Evolutionary conservation across 2,797 vertebrate genomes (phyloP), one percentile per base, ranked within the genome.

Genomic region (Loriculus beryllinus): DNA sequence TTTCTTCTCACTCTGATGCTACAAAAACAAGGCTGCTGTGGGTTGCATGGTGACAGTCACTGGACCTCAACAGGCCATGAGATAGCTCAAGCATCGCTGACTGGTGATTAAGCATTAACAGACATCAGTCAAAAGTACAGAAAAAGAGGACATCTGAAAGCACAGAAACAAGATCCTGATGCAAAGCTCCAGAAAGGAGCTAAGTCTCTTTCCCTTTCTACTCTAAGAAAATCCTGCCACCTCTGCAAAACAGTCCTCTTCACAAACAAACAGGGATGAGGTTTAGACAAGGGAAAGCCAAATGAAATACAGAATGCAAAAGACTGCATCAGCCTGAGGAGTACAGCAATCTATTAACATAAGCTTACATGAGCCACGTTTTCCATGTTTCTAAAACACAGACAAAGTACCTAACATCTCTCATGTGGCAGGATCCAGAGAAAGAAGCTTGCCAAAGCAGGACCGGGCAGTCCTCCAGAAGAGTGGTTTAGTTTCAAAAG

Each of bases 371-470:
- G 84, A 97, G 89, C 56, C 40, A 90, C 37, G 83, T 97, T 97
- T 97, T 97, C 97, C 97, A 92, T 94, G 96, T 96, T 96, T 94
- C 92, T 94, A 93, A 92, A 96, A 84, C 89, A 94, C 40, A 92
- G 92, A 31, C 11, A 1, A 96, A 93, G 94, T 68, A 95, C 88
- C 74, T 79, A 95, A 93, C 91, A 92, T 96, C 91, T 93, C 83
- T 57, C 49, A 23, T 1, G 2, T 97, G 97, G 97, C 96, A 6
- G 52, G 57, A 37, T 96, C 97, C 98, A 97, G 86, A 84, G 81
- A 76, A 76, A 68, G 22, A 16, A 45, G 52, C 67, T 96, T 95
- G 96, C 96, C 97, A 97, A 96, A 96, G 88, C 72, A 92, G 81
- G 87, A 43, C 94, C 2, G 74, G 97, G 98, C 95, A 23, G 86